Conservation (phyloP, 2,113 vertebrate species). For the Phylloscopus trochiloides region DNA sequence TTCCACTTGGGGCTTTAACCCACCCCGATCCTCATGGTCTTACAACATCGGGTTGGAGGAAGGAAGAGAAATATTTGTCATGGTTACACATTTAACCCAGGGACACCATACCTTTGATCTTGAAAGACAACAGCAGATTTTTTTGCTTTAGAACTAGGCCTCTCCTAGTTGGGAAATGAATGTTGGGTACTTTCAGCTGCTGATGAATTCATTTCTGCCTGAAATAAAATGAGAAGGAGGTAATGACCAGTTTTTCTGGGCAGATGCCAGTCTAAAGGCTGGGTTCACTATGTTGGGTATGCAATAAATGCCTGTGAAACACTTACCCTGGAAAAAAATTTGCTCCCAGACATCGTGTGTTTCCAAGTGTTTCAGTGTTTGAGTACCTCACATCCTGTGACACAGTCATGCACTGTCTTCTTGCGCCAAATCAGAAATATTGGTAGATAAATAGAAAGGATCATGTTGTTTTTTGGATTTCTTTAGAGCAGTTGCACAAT, state of each 20-base stretch:
- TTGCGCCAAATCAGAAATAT: not conserved
- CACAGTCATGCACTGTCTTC: rapidly evolving
- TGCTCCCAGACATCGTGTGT: not conserved
- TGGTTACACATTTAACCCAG: not conserved
- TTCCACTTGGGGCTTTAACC: not conserved
- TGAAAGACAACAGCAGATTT: not conserved
- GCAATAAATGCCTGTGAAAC: not conserved
- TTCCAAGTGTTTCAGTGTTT: not conserved
- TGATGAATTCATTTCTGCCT: not conserved
- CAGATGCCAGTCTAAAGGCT: not conserved
- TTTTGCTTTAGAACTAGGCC: not conserved
- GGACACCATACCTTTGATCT: not conserved
- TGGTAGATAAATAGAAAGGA: not conserved
- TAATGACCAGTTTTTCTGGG: not conserved
- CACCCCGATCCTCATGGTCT: not conserved
- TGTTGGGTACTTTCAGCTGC: not conserved
- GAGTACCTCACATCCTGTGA: not conserved
- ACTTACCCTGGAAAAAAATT: not conserved
- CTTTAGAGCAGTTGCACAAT: not conserved
- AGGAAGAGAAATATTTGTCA: not conserved
- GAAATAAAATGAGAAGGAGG: not conserved
- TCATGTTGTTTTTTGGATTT: not conserved
- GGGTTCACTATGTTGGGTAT: not conserved
- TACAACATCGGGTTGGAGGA: not conserved
- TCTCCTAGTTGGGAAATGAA: not conserved